Conservation (phyloP, 2,888 invertebrate genomes). For the Lepidocyrtoides sp. region DNA sequence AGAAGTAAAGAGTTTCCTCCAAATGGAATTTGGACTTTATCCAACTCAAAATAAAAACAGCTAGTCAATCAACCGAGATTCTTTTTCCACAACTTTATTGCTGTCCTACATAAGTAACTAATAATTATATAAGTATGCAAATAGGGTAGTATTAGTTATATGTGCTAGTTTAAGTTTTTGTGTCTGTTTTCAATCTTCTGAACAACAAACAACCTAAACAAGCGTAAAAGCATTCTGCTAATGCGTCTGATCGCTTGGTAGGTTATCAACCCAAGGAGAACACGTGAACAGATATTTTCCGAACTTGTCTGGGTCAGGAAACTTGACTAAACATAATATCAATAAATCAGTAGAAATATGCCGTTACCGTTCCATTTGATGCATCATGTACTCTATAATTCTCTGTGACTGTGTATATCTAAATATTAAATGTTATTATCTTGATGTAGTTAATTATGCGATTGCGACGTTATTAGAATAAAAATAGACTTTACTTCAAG, state of each 20-base stretch:
- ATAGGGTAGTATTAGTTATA: not conserved
- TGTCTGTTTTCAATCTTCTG: slow-evolving; percentile 7
- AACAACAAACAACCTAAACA: not conserved
- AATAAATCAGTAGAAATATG: not conserved
- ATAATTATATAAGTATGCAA: not conserved
- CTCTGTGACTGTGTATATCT: not conserved
- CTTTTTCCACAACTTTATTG: not conserved
- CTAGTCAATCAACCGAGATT: slow-evolving; percentile 24
- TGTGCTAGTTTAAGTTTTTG: no score
- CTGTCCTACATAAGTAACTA: not conserved
- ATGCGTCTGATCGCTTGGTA: slow-evolving; percentile 39
- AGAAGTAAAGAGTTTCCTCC: not conserved
- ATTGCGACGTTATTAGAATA: not conserved
- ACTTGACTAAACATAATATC: not conserved
- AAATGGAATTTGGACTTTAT: slow-evolving; percentile 31
- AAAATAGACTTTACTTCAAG: not conserved
- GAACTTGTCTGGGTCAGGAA: slow-evolving; percentile 58
- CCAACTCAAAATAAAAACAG: not conserved
- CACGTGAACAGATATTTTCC: slow-evolving; percentile 40
- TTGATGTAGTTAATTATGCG: not conserved
- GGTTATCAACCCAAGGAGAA: slow-evolving; percentile 40
- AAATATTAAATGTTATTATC: not conserved
- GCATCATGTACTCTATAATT: not conserved
- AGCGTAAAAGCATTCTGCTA: not conserved
- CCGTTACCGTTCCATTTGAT: not conserved